These are phyloP conservation scores for Papilio xuthus DNA, from an alignment of 1,140 invertebrate species.

Conservation along the genomic window DNA sequence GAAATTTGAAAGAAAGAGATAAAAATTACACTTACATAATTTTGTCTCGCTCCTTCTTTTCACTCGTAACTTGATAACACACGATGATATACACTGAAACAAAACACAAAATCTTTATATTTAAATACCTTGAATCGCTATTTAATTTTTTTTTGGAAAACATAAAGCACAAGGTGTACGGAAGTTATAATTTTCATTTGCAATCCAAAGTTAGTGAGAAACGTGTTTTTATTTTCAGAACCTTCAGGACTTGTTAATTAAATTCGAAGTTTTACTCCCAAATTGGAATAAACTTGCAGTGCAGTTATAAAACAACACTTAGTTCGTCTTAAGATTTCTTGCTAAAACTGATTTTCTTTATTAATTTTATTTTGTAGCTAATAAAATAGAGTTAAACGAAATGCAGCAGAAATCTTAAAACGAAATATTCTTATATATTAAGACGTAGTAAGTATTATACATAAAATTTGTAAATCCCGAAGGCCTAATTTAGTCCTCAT, in stretches of 20 bases:
- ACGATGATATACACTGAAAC: conserved; percentile 96
- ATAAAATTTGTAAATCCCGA: no score
- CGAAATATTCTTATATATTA: no score
- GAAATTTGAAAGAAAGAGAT: conserved; percentile 30
- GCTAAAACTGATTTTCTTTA: no score
- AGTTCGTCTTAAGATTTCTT: no score
- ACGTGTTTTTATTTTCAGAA: not conserved
- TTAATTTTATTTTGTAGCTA: no score
- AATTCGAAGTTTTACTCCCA: not conserved
- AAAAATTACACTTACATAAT: conserved; percentile 86
- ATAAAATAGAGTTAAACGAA: no score
- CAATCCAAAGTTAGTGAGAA: not conserved
- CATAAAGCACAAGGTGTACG: not conserved
- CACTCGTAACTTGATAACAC: conserved; percentile 95
- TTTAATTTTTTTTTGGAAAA: not conserved
- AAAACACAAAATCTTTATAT: conserved; percentile 29
- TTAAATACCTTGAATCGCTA: not conserved
- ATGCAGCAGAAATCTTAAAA: no score
- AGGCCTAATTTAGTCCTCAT: no score
- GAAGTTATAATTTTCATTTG: not conserved
- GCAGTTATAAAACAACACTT: not conserved
- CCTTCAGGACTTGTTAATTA: conserved; percentile 9
- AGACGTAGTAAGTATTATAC: no score
- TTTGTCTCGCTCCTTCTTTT: conserved; percentile 92
- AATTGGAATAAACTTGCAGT: not conserved